Percentiles rank a stretch among this genome's conserved stretches.
These are phyloP conservation scores for Cephus cinctus DNA, from an alignment of 1,140 invertebrate genomes.

Conservation along the genomic window DNA sequence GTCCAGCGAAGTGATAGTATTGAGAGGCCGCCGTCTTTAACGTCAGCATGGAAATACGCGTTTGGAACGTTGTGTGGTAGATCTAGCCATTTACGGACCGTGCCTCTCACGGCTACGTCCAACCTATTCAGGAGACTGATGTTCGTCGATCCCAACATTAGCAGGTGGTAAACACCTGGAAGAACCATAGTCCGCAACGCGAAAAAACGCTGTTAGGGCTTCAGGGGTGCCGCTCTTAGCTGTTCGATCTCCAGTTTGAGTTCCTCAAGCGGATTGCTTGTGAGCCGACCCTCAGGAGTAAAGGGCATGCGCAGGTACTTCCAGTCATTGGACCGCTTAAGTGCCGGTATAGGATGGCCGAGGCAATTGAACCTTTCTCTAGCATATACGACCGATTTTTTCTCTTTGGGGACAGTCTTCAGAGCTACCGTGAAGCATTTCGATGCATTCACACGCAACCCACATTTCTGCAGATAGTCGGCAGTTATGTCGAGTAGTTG, in stretches of 20 bases:
- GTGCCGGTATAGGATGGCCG: not conserved
- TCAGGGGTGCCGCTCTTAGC: conserved; percentile 14
- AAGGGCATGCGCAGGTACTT: not conserved
- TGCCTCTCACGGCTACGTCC: conserved; percentile 1
- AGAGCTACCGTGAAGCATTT: conserved; percentile 11
- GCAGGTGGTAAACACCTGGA: conserved; percentile 9
- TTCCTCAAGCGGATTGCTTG: not conserved
- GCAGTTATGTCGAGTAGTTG: not conserved
- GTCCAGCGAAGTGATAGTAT: not conserved
- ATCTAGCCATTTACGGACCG: conserved; percentile 13
- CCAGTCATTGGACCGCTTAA: not conserved
- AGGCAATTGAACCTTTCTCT: not conserved
- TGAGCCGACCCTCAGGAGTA: conserved; percentile 3
- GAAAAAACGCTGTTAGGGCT: conserved; percentile 19
- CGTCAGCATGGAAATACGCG: conserved; percentile 21
- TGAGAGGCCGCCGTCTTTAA: conserved; percentile 16
- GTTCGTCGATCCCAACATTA: not conserved
- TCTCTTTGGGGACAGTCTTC: not conserved
- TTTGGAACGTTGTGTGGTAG: conserved; percentile 19
- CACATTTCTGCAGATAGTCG: not conserved
- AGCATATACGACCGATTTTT: not conserved
- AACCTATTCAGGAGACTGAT: not conserved
- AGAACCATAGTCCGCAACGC: conserved; percentile 10
- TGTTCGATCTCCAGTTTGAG: not conserved
- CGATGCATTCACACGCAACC: conserved; percentile 1